These are phyloP conservation scores for Liodrosophila aerea DNA, from an alignment of 2,888 invertebrate genomes.

Conservation along the genomic window DNA sequence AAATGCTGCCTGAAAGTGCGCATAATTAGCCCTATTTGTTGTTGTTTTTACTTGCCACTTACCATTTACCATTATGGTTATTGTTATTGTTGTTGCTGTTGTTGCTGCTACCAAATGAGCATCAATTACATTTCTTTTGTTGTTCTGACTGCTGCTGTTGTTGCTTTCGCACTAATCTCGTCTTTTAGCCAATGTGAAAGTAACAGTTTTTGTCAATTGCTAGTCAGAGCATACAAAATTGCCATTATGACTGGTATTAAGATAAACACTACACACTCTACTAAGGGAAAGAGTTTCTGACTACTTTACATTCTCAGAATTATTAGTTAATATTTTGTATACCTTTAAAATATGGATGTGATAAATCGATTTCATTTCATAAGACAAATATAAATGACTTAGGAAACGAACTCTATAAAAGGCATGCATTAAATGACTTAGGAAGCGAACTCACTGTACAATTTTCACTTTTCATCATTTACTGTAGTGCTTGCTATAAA, in stretches of 20 bases:
- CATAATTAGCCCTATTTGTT: constrained; percentile 73
- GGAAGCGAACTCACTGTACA: constrained; percentile 20
- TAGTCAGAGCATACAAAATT: constrained; percentile 17
- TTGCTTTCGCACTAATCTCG: constrained; percentile 55
- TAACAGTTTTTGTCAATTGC: constrained; percentile 60
- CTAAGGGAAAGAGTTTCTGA: too few species aligned
- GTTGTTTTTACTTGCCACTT: constrained; percentile 19
- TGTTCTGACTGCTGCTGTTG: constrained; percentile 30
- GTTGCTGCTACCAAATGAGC: constrained; percentile 65
- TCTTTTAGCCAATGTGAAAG: constrained; percentile 62
- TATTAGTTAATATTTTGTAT: too few species aligned
- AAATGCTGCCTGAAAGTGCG: constrained; percentile 59
- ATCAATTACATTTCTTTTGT: constrained; percentile 71
- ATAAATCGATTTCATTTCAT: too few species aligned
- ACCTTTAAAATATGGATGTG: too few species aligned
- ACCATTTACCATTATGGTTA: constrained; percentile 24
- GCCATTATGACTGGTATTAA: constrained; percentile 23
- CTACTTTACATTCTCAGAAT: too few species aligned
- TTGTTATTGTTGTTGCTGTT: constrained; percentile 37
- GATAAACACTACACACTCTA: not conserved
- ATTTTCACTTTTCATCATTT: not conserved
- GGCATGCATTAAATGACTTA: constrained; percentile 29
- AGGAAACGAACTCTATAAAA: too few species aligned
- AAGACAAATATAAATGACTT: too few species aligned
- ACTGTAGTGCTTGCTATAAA: not conserved